phyloP scores from a whole-genome alignment of 1,140 invertebrate species.

The Drosophila hydei region DNA sequence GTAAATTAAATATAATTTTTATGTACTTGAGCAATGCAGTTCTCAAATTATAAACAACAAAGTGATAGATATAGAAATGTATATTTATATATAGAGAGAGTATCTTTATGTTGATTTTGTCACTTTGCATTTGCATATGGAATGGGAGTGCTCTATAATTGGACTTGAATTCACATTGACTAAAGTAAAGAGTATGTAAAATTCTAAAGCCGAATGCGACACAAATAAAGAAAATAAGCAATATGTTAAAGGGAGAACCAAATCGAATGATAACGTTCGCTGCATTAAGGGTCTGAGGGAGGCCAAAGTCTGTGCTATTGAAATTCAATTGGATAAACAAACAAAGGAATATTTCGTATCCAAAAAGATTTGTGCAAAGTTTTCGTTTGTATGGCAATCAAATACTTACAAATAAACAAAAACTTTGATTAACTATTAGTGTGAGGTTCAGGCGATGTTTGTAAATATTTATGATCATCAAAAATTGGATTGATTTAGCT shows the following conservation, averaged over 20 bases:
- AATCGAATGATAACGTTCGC: conserved; percentile 3
- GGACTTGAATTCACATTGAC: background rate
- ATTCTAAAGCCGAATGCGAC: background rate
- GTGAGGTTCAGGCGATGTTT: background rate
- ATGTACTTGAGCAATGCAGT: conserved; percentile 56
- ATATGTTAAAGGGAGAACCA: background rate
- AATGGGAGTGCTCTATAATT: background rate
- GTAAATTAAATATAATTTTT: conserved; percentile 53
- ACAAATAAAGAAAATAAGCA: conserved; percentile 17
- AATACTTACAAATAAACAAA: conserved; percentile 15
- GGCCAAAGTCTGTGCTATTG: conserved; percentile 14
- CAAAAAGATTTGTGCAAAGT: background rate
- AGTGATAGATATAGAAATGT: background rate
- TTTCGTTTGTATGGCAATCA: conserved; percentile 18
- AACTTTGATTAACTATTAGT: conserved; percentile 5
- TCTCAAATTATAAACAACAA: conserved; percentile 51
- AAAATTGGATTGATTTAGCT: background rate
- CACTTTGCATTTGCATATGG: conserved; percentile 15
- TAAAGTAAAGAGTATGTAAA: background rate
- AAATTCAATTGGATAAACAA: conserved; percentile 20
- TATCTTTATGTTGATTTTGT: background rate
- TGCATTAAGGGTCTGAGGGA: background rate
- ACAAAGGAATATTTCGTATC: conserved; percentile 14
- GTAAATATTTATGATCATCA: background rate
- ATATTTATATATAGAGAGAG: background rate